Evolutionary conservation across 2,113 vertebrate species (phyloP).

Genomic region (Melanerpes aurifrons): DNA sequence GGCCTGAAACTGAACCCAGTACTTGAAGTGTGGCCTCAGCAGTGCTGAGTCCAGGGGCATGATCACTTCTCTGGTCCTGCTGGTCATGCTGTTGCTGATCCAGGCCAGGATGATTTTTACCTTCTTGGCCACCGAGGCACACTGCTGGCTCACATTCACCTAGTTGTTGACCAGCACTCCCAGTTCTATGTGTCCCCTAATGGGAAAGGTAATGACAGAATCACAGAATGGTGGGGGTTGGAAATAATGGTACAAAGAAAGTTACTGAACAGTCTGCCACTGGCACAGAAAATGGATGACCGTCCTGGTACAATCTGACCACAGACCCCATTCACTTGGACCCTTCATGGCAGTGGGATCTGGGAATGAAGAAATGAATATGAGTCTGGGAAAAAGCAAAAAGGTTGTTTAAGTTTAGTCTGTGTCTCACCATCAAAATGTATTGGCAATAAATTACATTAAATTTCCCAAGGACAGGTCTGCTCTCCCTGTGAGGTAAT

Average conservation of each 20-base stretch:
- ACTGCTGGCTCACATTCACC: accelerated
- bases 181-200: neutral
- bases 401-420: neutral
- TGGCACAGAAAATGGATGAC: too few relatives aligned
- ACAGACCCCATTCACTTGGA: accelerated
- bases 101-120: too few relatives aligned
- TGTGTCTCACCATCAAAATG: neutral
- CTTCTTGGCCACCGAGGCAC: neutral
- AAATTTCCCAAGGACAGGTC: neutral
- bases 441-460: neutral
- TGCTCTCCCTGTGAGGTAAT: neutral
- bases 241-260: too few relatives aligned
- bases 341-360: accelerated
- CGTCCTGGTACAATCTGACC: too few relatives aligned
- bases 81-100: too few relatives aligned
- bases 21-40: too few relatives aligned
- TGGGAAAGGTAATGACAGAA: too few relatives aligned
- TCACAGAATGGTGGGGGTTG: too few relatives aligned
- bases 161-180: neutral
- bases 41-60: too few relatives aligned
- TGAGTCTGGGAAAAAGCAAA: neutral
- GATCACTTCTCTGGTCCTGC: too few relatives aligned
- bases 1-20: too few relatives aligned
- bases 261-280: too few relatives aligned
- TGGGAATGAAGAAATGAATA: neutral